Conservation (phyloP, 1,140 invertebrate genomes). For the Orussus abietinus region DNA sequence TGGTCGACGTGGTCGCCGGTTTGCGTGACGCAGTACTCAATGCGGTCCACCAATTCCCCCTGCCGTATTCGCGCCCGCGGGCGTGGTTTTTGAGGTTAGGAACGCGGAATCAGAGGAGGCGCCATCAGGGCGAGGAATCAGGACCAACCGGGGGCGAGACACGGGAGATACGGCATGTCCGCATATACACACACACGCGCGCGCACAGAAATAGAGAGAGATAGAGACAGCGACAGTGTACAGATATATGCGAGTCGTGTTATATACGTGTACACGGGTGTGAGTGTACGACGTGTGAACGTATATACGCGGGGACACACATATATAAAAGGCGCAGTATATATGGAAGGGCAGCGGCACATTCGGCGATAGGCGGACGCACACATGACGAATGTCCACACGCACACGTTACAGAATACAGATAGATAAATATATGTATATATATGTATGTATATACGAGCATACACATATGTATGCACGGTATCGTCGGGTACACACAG, state of each 20-base stretch:
- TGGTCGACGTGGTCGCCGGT: constrained; percentile 76
- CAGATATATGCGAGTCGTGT: neutral
- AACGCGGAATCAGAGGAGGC: too few species aligned
- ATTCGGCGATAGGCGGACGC: neutral
- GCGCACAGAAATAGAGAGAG: too few species aligned
- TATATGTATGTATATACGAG: constrained; percentile 22
- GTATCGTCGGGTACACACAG: constrained; percentile 15
- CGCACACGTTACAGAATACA: constrained; percentile 11
- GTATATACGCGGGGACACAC: constrained; percentile 3
- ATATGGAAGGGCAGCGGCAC: too few species aligned
- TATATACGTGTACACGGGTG: constrained; percentile 2
- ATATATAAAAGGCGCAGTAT: too few species aligned
- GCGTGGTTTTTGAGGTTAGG: too few species aligned
- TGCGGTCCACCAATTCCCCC: constrained; percentile 89
- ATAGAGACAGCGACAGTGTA: constrained; percentile 16
- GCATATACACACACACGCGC: too few species aligned
- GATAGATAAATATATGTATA: constrained; percentile 23
- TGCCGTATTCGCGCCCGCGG: too few species aligned
- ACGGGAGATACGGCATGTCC: too few species aligned
- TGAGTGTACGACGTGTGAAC: too few species aligned
- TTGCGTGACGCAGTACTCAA: constrained; percentile 86
- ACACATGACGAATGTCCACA: neutral
- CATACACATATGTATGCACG: constrained; percentile 26
- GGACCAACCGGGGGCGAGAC: too few species aligned
- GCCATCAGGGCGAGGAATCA: too few species aligned